Evolutionary conservation across 2,888 invertebrate genomes (phyloP).

Genomic region (Cantharis rustica): DNA sequence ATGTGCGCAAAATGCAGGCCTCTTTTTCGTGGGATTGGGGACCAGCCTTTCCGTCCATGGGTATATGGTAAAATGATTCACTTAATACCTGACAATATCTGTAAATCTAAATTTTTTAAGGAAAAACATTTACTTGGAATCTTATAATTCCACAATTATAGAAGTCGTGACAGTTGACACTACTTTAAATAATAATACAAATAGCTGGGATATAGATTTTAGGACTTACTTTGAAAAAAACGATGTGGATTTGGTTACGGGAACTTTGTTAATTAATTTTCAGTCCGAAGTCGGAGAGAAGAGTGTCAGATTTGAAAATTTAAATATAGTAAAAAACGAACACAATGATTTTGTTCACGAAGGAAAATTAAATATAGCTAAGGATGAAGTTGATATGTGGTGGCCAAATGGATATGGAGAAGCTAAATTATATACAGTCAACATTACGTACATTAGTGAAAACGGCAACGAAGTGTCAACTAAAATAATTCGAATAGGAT

Average conservation of each 20-base stretch:
- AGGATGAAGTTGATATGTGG: conserved; percentile 71
- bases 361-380: conserved; percentile 24
- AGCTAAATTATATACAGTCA: conserved; percentile 75
- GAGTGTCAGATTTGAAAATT: conserved; percentile 14
- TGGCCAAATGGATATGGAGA: conserved; percentile 95
- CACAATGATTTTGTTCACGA: conserved; percentile 49
- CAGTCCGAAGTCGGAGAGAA: conserved; percentile 31
- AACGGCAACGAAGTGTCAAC: conserved; percentile 49
- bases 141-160: conserved; percentile 66
- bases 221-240: conserved; percentile 53
- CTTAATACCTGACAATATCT: conserved; percentile 6
- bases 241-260: conserved; percentile 30
- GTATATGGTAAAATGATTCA: conserved; percentile 74
- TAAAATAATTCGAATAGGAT: conserved; percentile 75
- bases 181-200: conserved; percentile 33
- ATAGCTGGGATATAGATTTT: conserved; percentile 57
- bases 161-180: conserved; percentile 61
- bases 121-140: conserved; percentile 71
- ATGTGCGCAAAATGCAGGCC: conserved; percentile 90
- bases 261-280: conserved; percentile 34
- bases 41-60: conserved; percentile 90
- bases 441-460: conserved; percentile 57
- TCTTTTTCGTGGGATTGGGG: conserved; percentile 98
- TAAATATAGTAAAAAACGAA: conserved; percentile 30
- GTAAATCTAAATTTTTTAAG: conserved; percentile 53